A percentile compares a stretch with the other conserved stretches of the same genome.
Evolutionary conservation across 2,888 invertebrate genomes (phyloP).

Genomic region (Yponomeuta evonymella): DNA sequence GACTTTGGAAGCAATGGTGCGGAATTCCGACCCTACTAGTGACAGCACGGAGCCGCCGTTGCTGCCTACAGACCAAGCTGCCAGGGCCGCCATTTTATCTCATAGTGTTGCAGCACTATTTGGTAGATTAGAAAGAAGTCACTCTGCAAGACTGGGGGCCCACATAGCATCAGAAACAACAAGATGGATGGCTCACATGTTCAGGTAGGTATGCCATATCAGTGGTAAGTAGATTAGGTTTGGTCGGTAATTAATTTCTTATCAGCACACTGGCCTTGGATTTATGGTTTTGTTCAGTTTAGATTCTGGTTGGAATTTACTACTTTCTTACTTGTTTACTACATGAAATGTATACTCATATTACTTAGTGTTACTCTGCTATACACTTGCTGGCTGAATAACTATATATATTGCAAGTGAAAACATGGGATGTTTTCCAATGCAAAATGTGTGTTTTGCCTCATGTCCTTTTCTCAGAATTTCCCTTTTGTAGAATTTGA

Average conservation of each 20-base stretch:
- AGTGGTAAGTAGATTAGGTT: neutral
- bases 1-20: constrained; percentile 75
- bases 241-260: neutral
- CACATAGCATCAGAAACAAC: constrained; percentile 91
- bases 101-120: constrained; percentile 92
- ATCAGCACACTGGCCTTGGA: neutral
- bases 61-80: constrained; percentile 78
- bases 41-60: constrained; percentile 79
- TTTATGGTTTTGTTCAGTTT: neutral
- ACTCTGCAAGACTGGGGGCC: constrained; percentile 86
- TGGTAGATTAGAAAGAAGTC: constrained; percentile 86
- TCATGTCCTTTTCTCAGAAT: no score
- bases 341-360: no score
- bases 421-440: no score
- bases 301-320: neutral
- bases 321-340: neutral
- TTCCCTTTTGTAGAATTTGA: no score
- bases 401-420: no score
- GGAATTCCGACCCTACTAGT: constrained; percentile 78
- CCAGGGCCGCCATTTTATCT: constrained; percentile 81
- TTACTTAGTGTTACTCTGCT: no score
- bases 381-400: no score
- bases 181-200: constrained; percentile 90
- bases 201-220: constrained; percentile 76
- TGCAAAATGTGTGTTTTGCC: no score